Base-by-base conservation (phyloP, 2,888 invertebrate genomes). In the Cantharis rustica region DNA sequence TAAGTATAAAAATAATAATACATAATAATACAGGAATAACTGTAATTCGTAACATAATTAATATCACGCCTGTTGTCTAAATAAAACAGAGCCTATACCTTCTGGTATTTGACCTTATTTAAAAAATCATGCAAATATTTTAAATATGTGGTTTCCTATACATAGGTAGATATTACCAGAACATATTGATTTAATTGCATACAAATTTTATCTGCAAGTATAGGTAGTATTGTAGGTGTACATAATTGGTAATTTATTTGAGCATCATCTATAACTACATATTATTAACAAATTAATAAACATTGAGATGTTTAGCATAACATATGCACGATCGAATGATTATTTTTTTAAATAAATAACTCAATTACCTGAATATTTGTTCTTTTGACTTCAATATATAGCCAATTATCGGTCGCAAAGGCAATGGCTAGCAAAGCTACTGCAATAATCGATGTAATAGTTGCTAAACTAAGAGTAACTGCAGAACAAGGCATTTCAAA, bases 351-450 rank as follows among this genome's bases (percentile, higher is more conserved):
- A 47, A n/a, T 47, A 47, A 47, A 47, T 47, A 47, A 47, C 7
- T n/a, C 47, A 47, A 47, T 90, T 91, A 96, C 96, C 95, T 96
- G 94, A 87, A 96, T 96, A 88, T 93, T 93, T 85, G 92, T 93
- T 87, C 97, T 92, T 89, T 95, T 95, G 83, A 98, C 98, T 91
- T 96, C 96, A 85, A 96, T 95, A 88, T 95, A 95, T 86, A 96
- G 92, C 98, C 98, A 98, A 91, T 98, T 98, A 90, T 98, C 98
- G 87, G 98, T 97, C 84, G 96, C 94, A 90, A 98, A 97, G 85
- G 97, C 96, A 88, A 98, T 96, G 86, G 96, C 94, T 88, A 98
- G 92, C 87, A 98, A 91, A 81, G 97, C 96, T 87, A 97, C 95
- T 85, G 97, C 96, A 87, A 98, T 94, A 88, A 98, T 96, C 88